Percentiles rank a stretch among this genome's conserved stretches.
Evolutionary conservation across 2,888 invertebrate genomes (phyloP).

Genomic region (Drosophila tanythrix): DNA sequence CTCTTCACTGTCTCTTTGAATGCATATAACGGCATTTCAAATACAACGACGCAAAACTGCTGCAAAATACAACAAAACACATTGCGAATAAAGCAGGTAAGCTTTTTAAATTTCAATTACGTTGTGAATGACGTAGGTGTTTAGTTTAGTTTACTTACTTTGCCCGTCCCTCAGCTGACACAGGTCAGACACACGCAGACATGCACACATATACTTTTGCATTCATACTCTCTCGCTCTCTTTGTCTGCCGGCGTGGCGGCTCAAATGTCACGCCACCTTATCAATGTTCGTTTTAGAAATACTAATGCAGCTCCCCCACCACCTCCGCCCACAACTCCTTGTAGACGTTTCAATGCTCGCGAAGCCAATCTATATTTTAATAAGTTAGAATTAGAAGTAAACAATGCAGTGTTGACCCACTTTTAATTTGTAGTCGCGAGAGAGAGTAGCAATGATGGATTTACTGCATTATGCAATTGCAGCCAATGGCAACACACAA

Average conservation of each 20-base stretch:
- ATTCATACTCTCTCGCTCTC: constrained; percentile 15
- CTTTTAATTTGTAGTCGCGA: constrained; percentile 18
- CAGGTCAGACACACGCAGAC: constrained; percentile 18
- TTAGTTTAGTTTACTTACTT: not conserved
- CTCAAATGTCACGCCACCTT: constrained; percentile 73
- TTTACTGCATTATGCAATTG: constrained; percentile 55
- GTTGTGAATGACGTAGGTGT: constrained; percentile 41
- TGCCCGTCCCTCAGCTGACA: constrained; percentile 48
- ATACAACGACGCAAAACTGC: constrained; percentile 30
- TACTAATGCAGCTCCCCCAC: constrained; percentile 24
- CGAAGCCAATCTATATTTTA: constrained; percentile 3
- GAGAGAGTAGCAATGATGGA: constrained; percentile 1
- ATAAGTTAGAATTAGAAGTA: constrained; percentile 18
- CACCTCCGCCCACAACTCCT: not conserved
- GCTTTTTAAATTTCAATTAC: constrained; percentile 22
- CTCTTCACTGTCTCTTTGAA: constrained; percentile 2
- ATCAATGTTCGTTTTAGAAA: constrained; percentile 49
- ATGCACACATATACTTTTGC: constrained; percentile 24
- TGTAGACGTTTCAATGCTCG: not conserved
- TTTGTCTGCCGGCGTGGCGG: constrained; percentile 33
- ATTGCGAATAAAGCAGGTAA: constrained; percentile 51
- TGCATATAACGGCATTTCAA: constrained; percentile 47
- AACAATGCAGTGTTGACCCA: constrained; percentile 41
- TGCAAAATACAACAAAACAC: constrained; percentile 25
- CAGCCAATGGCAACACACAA: constrained; percentile 32